Conservation (phyloP, 2,113 vertebrate genomes). For the Pavo muticus region DNA sequence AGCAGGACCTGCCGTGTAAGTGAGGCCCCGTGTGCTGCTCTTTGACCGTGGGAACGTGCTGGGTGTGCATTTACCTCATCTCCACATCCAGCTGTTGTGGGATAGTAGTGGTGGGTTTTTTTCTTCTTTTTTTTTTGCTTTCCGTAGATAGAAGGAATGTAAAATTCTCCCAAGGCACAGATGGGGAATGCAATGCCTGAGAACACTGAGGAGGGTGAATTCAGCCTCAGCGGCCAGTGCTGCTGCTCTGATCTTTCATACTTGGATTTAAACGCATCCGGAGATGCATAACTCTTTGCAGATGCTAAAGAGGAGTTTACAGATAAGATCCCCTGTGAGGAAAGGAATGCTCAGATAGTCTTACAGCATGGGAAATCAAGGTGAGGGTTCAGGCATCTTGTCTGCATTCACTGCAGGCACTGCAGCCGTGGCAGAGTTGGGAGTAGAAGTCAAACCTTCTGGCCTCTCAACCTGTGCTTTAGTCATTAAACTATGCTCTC, state of each 20-base stretch:
- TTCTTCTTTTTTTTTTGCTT: not conserved
- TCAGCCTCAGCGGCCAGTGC: not conserved
- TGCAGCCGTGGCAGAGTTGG: not conserved
- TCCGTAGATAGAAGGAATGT: not conserved
- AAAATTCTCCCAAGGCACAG: not conserved
- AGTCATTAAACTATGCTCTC: not conserved
- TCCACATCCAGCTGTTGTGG: not conserved
- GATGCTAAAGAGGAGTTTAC: conserved; percentile 11
- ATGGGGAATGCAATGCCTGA: not conserved
- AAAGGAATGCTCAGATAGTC: not conserved
- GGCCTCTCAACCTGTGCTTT: not conserved
- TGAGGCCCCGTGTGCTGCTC: not conserved
- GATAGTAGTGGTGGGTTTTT: not conserved
- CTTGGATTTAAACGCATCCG: not conserved
- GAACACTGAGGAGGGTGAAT: not conserved
- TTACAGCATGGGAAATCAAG: not conserved
- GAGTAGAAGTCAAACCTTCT: conserved; percentile 18
- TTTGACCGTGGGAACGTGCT: not conserved
- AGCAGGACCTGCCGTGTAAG: not conserved
- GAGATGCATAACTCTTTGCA: not conserved
- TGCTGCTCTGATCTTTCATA: not conserved
- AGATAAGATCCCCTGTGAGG: conserved; percentile 15
- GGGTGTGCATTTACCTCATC: not conserved
- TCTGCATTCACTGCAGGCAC: not conserved
- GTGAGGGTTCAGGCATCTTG: not conserved